Conservation (phyloP, 2,113 vertebrate species). For the Pristiophorus japonicus region DNA sequence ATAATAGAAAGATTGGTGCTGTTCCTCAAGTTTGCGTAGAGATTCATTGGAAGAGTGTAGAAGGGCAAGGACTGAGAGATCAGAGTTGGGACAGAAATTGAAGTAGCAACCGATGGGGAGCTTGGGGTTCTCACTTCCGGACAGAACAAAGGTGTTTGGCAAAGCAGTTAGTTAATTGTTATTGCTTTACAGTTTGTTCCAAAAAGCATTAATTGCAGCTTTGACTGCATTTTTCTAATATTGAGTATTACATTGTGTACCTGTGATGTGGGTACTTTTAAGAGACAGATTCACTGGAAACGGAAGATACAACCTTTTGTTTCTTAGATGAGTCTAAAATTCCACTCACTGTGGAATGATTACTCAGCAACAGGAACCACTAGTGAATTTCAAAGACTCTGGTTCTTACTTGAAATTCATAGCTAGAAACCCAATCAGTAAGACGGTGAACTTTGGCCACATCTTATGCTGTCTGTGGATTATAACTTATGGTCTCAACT, state of each 20-base stretch:
- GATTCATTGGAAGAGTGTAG: neutral
- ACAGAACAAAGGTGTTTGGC: neutral
- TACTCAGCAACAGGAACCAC: neutral
- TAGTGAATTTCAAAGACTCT: constrained; percentile 6
- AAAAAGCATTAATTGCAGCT: neutral
- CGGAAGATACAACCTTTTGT: neutral
- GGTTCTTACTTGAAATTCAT: neutral
- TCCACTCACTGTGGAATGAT: neutral
- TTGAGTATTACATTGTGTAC: neutral
- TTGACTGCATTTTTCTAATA: neutral
- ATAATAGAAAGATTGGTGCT: neutral
- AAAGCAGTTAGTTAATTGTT: neutral
- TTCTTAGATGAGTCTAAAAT: neutral
- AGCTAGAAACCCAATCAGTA: neutral
- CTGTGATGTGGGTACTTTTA: neutral
- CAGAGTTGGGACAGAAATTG: neutral
- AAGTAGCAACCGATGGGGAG: neutral
- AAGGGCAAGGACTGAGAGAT: too few species aligned
- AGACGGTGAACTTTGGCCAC: neutral
- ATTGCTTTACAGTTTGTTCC: neutral
- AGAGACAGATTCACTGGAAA: neutral
- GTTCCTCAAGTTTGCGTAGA: neutral
- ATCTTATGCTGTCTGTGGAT: neutral
- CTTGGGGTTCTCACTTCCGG: too few species aligned
- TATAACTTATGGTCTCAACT: neutral